A percentile compares a stretch with the other conserved stretches of the same genome.
These are phyloP conservation scores for Chionomys nivalis DNA, from an alignment of 2,113 vertebrate genomes.

Conservation along the genomic window DNA sequence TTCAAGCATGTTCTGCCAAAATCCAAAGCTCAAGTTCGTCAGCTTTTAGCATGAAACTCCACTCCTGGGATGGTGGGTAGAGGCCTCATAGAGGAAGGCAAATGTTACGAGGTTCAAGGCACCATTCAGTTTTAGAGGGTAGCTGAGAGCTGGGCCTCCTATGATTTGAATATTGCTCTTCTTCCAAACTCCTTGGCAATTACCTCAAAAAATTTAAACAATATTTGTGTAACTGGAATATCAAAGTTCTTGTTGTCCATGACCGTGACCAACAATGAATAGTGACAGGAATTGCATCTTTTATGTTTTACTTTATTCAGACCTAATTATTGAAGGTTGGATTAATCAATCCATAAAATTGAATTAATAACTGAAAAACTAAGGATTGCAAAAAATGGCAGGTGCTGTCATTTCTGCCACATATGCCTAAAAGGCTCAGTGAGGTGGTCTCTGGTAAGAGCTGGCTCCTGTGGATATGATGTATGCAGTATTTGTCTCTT, in stretches of 20 bases:
- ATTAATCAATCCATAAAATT: neutral
- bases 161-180: neutral
- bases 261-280: neutral
- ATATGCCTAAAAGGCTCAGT: neutral
- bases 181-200: neutral
- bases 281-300: neutral
- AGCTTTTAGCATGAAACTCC: neutral
- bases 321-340: neutral
- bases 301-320: neutral
- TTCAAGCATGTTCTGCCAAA: neutral
- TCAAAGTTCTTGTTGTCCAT: neutral
- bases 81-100: neutral
- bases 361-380: neutral
- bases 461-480: neutral
- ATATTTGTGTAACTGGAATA: neutral
- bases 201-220: neutral
- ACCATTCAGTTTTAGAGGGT: neutral
- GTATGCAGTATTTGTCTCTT: no score
- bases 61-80: neutral
- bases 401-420: neutral
- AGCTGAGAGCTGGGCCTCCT: neutral
- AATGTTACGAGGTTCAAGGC: neutral
- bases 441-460: neutral
- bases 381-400: neutral
- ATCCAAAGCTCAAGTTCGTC: neutral